Base-by-base conservation (phyloP, 2,888 invertebrate genomes). In the Endotricha flammealis region DNA sequence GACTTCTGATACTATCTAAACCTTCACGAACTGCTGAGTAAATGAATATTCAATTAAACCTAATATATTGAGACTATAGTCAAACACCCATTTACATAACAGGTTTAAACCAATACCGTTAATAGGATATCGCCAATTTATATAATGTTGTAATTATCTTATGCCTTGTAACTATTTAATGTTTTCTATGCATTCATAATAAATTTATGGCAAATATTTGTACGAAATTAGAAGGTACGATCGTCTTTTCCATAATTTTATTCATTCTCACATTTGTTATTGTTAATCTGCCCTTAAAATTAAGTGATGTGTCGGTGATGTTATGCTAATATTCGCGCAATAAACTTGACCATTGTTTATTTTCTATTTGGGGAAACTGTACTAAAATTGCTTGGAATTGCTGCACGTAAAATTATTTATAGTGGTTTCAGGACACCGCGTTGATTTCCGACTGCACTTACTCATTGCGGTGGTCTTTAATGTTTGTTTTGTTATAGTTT, bases 381-480 rank as follows among this genome's bases (percentile, higher is more conserved):
- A 42, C 33, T 44, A 48, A 41, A 45, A 38, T 24, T 29, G 13
- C 11, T 32, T 32, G 24, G 29, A 30, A 28, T 39, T 34, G 35
- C n/a, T 33, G 22, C 37, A 34, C 38, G 35, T 46, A 29, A 46
- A 46, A 55, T 61, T 79, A 79, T 76, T 77, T 80, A 67, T 68
- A 69, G 67, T 60, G 45, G 36, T 38, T 40, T 40, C 52, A 62
- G 64, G 70, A 67, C 83, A 79, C 72, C 82, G 74, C 82, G 65
- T 66, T 46, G 80, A 53, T 67, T 56, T 64, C 62, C 51, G 48
- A 57, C 52, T 60, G 62, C 58, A 57, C 46, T 42, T 49, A 52
- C 60, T 57, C 74, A 68, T 61, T 76, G 83, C 74, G 85, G 81
- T 85, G 83, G 83, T 82, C 85, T 70, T 58, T 63, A 49, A 59